phyloP scores from a whole-genome alignment of 2,888 invertebrate genomes.

The Apodemia duryi region DNA sequence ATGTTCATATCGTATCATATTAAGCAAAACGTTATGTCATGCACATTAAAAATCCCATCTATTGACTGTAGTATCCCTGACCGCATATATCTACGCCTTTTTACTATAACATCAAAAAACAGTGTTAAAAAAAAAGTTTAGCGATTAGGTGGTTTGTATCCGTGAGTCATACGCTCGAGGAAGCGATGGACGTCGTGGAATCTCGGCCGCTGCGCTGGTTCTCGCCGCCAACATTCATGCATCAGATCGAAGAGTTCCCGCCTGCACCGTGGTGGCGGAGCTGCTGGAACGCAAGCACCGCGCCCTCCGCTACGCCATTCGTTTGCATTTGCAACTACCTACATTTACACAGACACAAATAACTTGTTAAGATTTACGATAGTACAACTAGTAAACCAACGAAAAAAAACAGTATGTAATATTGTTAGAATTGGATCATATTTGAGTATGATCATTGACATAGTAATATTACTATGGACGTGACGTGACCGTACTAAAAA shows the following conservation, averaged over 20 bases:
- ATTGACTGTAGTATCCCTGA: too few species aligned
- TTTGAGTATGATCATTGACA: too few species aligned
- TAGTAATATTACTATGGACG: too few species aligned
- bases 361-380: too few species aligned
- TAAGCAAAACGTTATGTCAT: too few species aligned
- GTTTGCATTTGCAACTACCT: conserved; percentile 83
- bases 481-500: too few species aligned
- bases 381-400: too few species aligned
- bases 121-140: conserved; percentile 29
- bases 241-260: conserved; percentile 94
- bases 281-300: conserved; percentile 66
- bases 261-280: conserved; percentile 87
- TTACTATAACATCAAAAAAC: background rate
- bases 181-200: conserved; percentile 94
- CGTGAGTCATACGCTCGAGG: conserved; percentile 87
- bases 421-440: too few species aligned
- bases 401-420: too few species aligned
- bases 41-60: too few species aligned
- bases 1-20: too few species aligned
- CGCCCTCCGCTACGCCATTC: conserved; percentile 80
- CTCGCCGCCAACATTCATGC: conserved; percentile 94
- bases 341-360: conserved; percentile 34
- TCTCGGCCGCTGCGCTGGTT: conserved; percentile 88
- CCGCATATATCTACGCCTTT: background rate
- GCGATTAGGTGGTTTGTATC: conserved; percentile 76